A percentile compares a stretch with the other conserved stretches of the same genome.
phyloP scores from a whole-genome alignment of 1,140 invertebrate species.

The Orussus abietinus region DNA sequence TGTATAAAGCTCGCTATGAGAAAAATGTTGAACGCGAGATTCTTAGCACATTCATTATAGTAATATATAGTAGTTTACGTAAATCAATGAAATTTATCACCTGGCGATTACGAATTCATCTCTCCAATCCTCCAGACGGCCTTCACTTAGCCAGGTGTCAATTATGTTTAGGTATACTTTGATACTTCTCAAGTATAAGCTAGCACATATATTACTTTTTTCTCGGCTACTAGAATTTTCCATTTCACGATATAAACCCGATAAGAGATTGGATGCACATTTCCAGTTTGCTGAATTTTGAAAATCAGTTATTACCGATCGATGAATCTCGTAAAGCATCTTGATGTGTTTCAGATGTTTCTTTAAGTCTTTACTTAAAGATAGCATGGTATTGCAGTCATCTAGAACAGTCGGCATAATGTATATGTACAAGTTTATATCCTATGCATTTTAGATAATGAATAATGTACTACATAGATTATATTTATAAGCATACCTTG shows the following conservation, averaged over 20 bases:
- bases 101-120: conserved; percentile 55
- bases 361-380: conserved; percentile 39
- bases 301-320: conserved; percentile 41
- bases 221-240: conserved; percentile 43
- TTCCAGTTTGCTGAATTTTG: conserved; percentile 36
- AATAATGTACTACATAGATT: conserved; percentile 1
- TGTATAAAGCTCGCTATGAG: too few species aligned
- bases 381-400: conserved; percentile 44
- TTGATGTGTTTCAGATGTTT: conserved; percentile 40
- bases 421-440: conserved; percentile 8
- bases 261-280: conserved; percentile 47
- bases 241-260: conserved; percentile 47
- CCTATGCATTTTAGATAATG: conserved; percentile 1
- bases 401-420: conserved; percentile 26
- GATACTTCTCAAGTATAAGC: conserved; percentile 52
- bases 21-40: too few species aligned
- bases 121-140: conserved; percentile 53
- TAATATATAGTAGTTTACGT: too few species aligned
- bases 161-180: conserved; percentile 55
- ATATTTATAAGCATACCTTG: conserved; percentile 34
- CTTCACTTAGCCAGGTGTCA: conserved; percentile 55
- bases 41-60: too few species aligned
- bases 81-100: too few species aligned
- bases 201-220: conserved; percentile 50
- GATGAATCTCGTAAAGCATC: conserved; percentile 50